These are phyloP conservation scores for Drosophila kikkawai DNA, from an alignment of 1,140 invertebrate genomes.

Conservation along the genomic window DNA sequence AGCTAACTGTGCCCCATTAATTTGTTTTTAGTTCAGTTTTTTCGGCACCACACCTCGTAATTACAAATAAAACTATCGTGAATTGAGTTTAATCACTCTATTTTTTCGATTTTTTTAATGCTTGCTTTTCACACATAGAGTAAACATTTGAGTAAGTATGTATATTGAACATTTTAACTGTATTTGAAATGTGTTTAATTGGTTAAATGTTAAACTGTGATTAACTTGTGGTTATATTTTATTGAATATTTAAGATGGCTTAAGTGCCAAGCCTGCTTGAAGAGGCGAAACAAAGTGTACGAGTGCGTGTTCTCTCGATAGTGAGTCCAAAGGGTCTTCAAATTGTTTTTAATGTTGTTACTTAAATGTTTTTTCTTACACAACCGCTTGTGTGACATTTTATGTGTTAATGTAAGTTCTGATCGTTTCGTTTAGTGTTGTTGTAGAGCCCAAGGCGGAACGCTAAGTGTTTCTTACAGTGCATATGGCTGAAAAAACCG, in stretches of 20 bases:
- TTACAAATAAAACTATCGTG: slow-evolving; percentile 54
- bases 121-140: slow-evolving; percentile 65
- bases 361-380: background rate
- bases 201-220: slow-evolving; percentile 31
- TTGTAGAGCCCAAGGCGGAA: background rate
- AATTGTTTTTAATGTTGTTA: too few species aligned
- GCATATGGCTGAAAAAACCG: background rate
- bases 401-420: background rate
- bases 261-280: slow-evolving; percentile 18
- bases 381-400: slow-evolving; percentile 6
- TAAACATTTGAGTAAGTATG: slow-evolving; percentile 60
- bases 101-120: slow-evolving; percentile 62
- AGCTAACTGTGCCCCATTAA: slow-evolving; percentile 2
- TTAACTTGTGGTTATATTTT: slow-evolving; percentile 45
- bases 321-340: background rate
- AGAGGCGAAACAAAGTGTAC: slow-evolving; percentile 34
- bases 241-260: slow-evolving; percentile 24
- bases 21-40: background rate
- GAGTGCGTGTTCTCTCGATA: slow-evolving; percentile 7
- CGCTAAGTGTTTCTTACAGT: slow-evolving; percentile 2
- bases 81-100: slow-evolving; percentile 40
- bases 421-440: background rate
- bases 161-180: slow-evolving; percentile 36
- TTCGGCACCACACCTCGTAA: slow-evolving; percentile 16
- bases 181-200: slow-evolving; percentile 44